Conservation (phyloP, 92 coral and sea anemone species). For the Bergia sp. region DNA sequence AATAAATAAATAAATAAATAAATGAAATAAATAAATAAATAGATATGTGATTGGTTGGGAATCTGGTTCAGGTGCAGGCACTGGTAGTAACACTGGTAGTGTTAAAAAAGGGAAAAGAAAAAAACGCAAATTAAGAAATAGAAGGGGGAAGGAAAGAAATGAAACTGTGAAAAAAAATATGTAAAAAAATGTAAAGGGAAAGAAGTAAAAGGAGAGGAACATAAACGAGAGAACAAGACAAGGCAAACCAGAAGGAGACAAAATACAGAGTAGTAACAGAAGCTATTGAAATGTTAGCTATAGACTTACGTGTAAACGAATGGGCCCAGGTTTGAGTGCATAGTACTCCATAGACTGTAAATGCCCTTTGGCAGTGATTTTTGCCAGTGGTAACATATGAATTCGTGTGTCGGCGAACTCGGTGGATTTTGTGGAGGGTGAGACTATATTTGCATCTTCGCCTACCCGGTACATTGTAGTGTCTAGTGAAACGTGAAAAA, state of each 20-base stretch:
- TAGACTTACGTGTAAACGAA: conserved; percentile 26
- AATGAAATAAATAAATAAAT: no score
- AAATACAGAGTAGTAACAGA: background rate
- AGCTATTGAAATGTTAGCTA: background rate
- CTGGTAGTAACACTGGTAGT: no score
- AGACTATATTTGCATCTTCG: conserved; percentile 10
- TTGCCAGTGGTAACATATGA: conserved; percentile 24
- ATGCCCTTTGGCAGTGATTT: conserved; percentile 3
- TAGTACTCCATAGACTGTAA: conserved; percentile 30
- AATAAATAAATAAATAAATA: no score
- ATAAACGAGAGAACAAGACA: background rate
- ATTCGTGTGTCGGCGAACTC: conserved; percentile 2
- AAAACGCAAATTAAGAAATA: no score
- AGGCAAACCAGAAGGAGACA: background rate
- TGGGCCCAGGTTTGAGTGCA: conserved; percentile 20
- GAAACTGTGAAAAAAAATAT: no score
- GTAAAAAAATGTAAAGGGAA: background rate
- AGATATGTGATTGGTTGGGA: no score
- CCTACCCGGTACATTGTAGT: conserved; percentile 10
- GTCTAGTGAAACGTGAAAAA: conserved; percentile 14
- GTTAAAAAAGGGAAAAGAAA: no score
- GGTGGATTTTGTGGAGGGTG: background rate
- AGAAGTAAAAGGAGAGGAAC: background rate
- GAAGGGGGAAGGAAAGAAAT: no score
- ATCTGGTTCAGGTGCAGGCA: no score